Percentiles rank a stretch among this genome's conserved stretches.
These are phyloP conservation scores for Novumbra hubbsi DNA, from an alignment of 2,797 vertebrate genomes.

Conservation along the genomic window DNA sequence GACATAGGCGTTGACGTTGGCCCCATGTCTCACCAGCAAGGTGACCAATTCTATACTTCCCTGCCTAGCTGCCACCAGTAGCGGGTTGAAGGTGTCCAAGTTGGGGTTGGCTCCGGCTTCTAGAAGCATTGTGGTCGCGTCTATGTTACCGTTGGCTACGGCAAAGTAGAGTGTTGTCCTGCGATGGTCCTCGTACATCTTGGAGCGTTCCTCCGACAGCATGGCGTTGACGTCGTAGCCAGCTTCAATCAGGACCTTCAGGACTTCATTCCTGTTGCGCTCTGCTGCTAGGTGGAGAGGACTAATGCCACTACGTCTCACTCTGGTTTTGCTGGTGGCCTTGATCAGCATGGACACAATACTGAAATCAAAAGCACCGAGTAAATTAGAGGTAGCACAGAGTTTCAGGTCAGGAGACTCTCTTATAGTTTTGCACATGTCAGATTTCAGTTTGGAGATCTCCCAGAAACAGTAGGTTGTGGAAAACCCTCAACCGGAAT, in stretches of 20 bases:
- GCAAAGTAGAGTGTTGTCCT: slow-evolving; percentile 83
- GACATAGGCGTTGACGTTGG: slow-evolving; percentile 80
- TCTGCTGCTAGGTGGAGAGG: slow-evolving; percentile 87
- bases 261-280: slow-evolving; percentile 76
- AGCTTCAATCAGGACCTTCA: slow-evolving; percentile 80
- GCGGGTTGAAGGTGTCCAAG: slow-evolving; percentile 81
- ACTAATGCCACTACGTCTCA: slow-evolving; percentile 82
- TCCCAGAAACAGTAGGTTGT: neutral
- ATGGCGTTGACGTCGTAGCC: slow-evolving; percentile 81
- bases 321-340: slow-evolving; percentile 75
- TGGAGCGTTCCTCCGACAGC: slow-evolving; percentile 76
- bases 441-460: neutral
- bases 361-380: slow-evolving; percentile 53
- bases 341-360: slow-evolving; percentile 83
- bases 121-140: slow-evolving; percentile 78
- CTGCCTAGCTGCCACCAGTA: slow-evolving; percentile 84
- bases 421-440: neutral
- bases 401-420: neutral
- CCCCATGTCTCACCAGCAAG: slow-evolving; percentile 81
- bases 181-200: slow-evolving; percentile 84
- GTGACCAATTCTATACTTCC: slow-evolving; percentile 78
- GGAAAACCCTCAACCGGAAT: neutral
- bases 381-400: neutral
- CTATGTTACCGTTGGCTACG: slow-evolving; percentile 80
- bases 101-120: slow-evolving; percentile 85